Evolutionary conservation across 2,113 vertebrate species (phyloP), one percentile per base, ranked within the genome.

Genomic region (Hemichromis elongatus): DNA sequence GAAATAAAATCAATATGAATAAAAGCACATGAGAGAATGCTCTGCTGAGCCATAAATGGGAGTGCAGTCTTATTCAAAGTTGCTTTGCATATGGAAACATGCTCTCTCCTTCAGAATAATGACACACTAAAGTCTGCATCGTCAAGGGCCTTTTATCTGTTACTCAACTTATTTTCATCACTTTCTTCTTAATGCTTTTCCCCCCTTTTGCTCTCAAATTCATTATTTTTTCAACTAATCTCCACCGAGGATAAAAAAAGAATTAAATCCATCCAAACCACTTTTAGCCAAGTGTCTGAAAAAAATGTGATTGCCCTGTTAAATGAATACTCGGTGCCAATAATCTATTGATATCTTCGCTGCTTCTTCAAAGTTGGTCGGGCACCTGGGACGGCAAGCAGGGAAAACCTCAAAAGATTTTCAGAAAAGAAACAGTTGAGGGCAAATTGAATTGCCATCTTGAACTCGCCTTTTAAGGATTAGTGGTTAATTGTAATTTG

Each of bases 171-270:
- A 92, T 95, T 91, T 85, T 90, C 89, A 91, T 91, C 54, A 90
- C 92, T 89, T 94, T 94, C 94, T 92, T 80, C 47, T 92, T 95
- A 94, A 95, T 94, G 91, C 87, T 63, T 90, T 95, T 90, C 77
- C 88, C 92, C 92, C 91, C 92, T 92, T 94, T 92, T 89, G 84
- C 86, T 85, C 88, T 91, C 90, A 92, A 94, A 95, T 95, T 95
- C 92, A 96, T 96, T 96, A 94, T 92, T 92, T 93, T 90, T 89
- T 47, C 86, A 66, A 59, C 90, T 95, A 95, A 96, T 96, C 95
- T 95, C 92, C 78, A 70, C 77, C 90, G 93, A 92, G 94, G 90
- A 94, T 95, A 86, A 94, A 94, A 94, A 94, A 93, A 95, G 55
- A 28, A 80, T 93, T 90, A 93, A 94, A 94, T 94, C 88, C 87